A percentile compares a stretch with the other conserved stretches of the same genome.
Evolutionary conservation across 2,888 invertebrate genomes (phyloP).

Genomic region (Plusia festucae): DNA sequence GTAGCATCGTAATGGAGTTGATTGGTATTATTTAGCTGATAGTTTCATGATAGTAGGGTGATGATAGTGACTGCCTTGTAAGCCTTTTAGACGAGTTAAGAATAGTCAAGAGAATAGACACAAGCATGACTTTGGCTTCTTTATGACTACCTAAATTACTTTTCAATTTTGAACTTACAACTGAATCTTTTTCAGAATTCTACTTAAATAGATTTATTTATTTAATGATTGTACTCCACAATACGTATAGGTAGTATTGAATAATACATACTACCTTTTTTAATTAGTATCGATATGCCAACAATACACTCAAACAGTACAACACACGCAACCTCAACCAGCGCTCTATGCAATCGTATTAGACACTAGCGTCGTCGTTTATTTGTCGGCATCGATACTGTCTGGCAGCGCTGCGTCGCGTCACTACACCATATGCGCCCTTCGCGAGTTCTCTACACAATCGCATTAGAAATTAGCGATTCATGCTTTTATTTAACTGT

Average conservation of each 20-base stretch:
- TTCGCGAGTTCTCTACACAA: constrained; percentile 55
- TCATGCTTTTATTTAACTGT: constrained; percentile 63
- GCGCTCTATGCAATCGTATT: constrained; percentile 80
- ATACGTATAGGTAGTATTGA: too few relatives aligned
- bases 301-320: constrained; percentile 46
- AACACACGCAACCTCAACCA: constrained; percentile 70
- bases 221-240: too few relatives aligned
- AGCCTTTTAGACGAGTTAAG: neutral
- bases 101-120: too few relatives aligned
- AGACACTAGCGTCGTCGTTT: constrained; percentile 73
- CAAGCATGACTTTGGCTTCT: too few relatives aligned
- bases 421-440: constrained; percentile 59
- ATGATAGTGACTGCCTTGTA: constrained; percentile 6
- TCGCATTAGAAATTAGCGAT: constrained; percentile 64
- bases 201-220: too few relatives aligned
- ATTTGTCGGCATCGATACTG: constrained; percentile 57
- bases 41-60: constrained; percentile 31
- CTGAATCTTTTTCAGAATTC: too few relatives aligned
- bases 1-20: constrained; percentile 52
- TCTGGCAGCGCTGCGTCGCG: constrained; percentile 19
- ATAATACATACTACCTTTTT: neutral
- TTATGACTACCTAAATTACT: too few relatives aligned
- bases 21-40: constrained; percentile 61
- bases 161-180: too few relatives aligned
- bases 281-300: constrained; percentile 42